These are phyloP conservation scores for Phalacrocorax aristotelis DNA, from an alignment of 2,113 vertebrate species.

Conservation along the genomic window DNA sequence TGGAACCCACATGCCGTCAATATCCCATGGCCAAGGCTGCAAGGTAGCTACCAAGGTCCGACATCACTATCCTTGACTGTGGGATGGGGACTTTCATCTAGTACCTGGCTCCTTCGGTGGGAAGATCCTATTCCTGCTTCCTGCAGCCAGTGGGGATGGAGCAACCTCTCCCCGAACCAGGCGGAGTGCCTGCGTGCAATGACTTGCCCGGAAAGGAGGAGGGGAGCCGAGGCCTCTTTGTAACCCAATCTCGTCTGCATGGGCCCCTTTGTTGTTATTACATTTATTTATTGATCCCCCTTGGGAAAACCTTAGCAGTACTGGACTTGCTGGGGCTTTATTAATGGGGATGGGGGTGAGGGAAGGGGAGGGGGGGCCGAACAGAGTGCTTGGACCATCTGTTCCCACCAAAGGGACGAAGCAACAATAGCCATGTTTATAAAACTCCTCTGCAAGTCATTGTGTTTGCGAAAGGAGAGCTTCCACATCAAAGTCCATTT, in stretches of 20 bases:
- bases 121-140: background rate
- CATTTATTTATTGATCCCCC: slow-evolving; percentile 61
- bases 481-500: slow-evolving; percentile 54
- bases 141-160: background rate
- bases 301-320: slow-evolving; percentile 34
- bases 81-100: background rate
- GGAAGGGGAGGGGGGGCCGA: background rate
- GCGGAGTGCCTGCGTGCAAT: background rate
- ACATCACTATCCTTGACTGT: no score
- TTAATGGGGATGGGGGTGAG: slow-evolving; percentile 1
- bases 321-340: slow-evolving; percentile 28
- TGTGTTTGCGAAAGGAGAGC: slow-evolving; percentile 29
- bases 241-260: slow-evolving; percentile 59
- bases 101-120: background rate
- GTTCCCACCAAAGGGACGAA: slow-evolving; percentile 54
- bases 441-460: slow-evolving; percentile 51
- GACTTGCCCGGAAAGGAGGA: slow-evolving; percentile 24
- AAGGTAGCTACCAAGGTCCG: background rate
- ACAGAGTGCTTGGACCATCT: background rate
- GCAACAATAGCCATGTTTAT: slow-evolving; percentile 62
- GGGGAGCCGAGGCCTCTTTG: slow-evolving; percentile 42
- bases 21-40: background rate
- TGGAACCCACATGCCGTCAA: fast-evolving
- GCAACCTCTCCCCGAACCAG: background rate
- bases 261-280: slow-evolving; percentile 66